Percentiles rank a stretch among this genome's conserved stretches.
Evolutionary conservation across 2,113 vertebrate species (phyloP).

Genomic region (Cyprinus carpio): DNA sequence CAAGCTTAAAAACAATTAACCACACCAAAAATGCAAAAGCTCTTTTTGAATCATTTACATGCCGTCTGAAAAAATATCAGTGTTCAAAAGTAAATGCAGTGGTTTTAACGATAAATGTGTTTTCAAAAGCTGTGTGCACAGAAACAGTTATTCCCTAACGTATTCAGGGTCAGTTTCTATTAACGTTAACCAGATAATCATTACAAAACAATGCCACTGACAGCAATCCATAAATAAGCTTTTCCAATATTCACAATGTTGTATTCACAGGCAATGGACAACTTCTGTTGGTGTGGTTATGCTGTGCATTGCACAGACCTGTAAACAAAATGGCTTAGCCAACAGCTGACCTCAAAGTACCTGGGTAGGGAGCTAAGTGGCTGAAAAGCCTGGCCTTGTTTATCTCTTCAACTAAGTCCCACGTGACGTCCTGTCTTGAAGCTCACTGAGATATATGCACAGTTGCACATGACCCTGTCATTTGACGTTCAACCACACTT

Average conservation of each 20-base stretch:
- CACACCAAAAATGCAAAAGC: neutral
- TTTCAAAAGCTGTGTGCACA: neutral
- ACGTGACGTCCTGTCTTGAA: slow-evolving; percentile 28
- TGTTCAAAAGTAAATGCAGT: neutral
- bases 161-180: neutral
- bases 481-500: neutral
- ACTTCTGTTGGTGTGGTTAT: slow-evolving; percentile 8
- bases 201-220: neutral
- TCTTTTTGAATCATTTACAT: neutral
- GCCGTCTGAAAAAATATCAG: neutral
- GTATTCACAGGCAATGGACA: neutral
- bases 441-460: neutral
- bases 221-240: neutral
- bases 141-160: neutral
- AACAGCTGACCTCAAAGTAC: slow-evolving; percentile 30
- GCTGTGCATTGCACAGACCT: neutral
- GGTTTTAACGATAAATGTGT: neutral
- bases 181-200: neutral
- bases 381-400: slow-evolving; percentile 34
- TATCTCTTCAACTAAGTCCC: slow-evolving; percentile 36
- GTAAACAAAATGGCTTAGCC: slow-evolving; percentile 36
- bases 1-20: neutral
- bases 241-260: neutral
- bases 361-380: slow-evolving; percentile 21
- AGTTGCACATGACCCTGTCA: neutral